Evolutionary conservation across 2,113 vertebrate species (phyloP).

Genomic region (Fukomys damarensis): DNA sequence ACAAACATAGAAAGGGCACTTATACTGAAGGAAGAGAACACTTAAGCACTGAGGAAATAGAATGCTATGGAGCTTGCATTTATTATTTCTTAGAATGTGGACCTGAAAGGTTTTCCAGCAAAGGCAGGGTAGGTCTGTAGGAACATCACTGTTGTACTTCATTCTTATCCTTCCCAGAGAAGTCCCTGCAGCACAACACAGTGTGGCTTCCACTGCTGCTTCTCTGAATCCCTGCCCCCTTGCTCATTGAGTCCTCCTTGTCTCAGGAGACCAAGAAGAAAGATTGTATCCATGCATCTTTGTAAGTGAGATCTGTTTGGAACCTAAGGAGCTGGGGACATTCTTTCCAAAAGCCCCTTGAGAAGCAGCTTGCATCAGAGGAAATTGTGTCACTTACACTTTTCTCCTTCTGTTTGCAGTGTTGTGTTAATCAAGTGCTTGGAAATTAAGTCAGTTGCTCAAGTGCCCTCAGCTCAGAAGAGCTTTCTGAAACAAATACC

Average conservation of each 20-base stretch:
- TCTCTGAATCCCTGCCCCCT: background rate
- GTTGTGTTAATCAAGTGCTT: conserved; percentile 80
- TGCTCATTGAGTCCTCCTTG: background rate
- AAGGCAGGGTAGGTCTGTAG: conserved; percentile 4
- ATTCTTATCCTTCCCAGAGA: background rate
- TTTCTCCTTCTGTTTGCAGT: conserved; percentile 62
- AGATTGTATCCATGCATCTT: background rate
- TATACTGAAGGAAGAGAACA: background rate
- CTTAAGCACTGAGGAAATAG: background rate
- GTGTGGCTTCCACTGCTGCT: background rate
- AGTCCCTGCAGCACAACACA: background rate
- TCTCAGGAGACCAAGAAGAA: background rate
- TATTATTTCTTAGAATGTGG: background rate
- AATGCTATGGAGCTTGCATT: background rate
- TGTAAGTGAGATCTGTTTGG: background rate
- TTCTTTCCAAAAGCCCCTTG: background rate
- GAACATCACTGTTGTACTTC: background rate
- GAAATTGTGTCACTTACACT: conserved; percentile 19
- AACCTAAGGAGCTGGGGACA: background rate
- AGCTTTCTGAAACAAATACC: conserved; percentile 79
- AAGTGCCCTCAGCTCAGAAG: conserved; percentile 78
- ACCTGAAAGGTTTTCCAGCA: background rate
- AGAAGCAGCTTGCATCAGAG: background rate
- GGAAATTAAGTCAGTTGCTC: conserved; percentile 79
- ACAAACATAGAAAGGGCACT: background rate